A percentile compares a stretch with the other conserved stretches of the same genome.
Conservation (phyloP, 1,140 invertebrate genomes). For the Propsilocerus akamusi region DNA sequence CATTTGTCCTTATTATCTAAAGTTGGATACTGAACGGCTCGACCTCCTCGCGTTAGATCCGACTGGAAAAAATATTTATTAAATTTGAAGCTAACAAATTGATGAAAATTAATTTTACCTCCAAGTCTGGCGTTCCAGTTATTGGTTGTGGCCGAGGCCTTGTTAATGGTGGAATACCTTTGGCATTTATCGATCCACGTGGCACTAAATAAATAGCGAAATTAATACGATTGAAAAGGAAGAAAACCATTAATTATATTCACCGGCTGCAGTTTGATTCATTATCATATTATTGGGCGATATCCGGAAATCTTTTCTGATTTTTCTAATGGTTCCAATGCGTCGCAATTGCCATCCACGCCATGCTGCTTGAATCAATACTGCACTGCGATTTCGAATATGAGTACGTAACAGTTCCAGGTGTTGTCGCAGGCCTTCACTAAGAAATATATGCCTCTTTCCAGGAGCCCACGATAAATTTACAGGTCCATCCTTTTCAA, state of each 20-base stretch:
- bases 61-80: background rate
- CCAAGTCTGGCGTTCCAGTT: conserved; percentile 38
- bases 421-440: conserved; percentile 79
- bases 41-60: background rate
- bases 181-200: conserved; percentile 18
- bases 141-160: conserved; percentile 72
- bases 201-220: conserved; percentile 8
- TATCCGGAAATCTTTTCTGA: conserved; percentile 15
- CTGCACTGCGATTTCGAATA: conserved; percentile 57
- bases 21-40: too few species aligned
- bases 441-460: conserved; percentile 82
- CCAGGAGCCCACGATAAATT: conserved; percentile 50
- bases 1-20: conserved; percentile 57
- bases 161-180: conserved; percentile 23
- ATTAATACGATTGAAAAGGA: background rate
- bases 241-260: background rate
- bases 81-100: background rate
- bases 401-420: conserved; percentile 62
- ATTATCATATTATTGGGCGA: background rate
- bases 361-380: conserved; percentile 61
- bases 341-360: conserved; percentile 53
- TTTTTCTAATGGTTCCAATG: conserved; percentile 40
- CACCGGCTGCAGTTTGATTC: background rate
- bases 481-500: conserved; percentile 19
- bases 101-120: background rate